Percentiles rank a stretch among this genome's conserved stretches.
phyloP scores from a whole-genome alignment of 2,113 vertebrate species.

The Merops nubicus region DNA sequence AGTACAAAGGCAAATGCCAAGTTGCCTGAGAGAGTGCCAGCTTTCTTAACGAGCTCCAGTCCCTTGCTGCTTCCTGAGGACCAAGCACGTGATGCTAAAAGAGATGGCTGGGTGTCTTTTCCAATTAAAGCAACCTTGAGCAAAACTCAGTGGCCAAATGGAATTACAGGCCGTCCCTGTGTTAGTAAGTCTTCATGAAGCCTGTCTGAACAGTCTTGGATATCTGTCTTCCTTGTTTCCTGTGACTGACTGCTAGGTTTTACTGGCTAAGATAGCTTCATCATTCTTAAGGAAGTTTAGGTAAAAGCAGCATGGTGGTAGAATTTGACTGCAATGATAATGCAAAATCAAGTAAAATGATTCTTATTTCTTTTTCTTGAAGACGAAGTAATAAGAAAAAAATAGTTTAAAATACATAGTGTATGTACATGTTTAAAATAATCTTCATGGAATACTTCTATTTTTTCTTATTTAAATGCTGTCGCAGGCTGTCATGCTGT shows the following conservation, averaged over 20 bases:
- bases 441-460: no score
- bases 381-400: not conserved
- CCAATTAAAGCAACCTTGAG: not conserved
- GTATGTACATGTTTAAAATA: no score
- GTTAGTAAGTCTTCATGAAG: not conserved
- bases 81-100: rapidly evolving
- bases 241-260: not conserved
- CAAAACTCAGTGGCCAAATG: not conserved
- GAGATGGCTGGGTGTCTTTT: not conserved
- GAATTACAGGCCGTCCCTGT: not conserved
- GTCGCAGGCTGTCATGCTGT: not conserved
- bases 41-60: not conserved
- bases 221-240: not conserved
- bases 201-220: not conserved
- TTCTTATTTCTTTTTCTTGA: not conserved
- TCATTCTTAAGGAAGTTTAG: not conserved
- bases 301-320: not conserved
- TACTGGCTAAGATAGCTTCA: not conserved
- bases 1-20: not conserved
- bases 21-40: not conserved
- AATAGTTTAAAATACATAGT: not conserved
- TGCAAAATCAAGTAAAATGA: not conserved
- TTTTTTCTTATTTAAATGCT: not conserved
- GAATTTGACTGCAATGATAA: not conserved
- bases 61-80: not conserved